Percentiles rank a stretch among this genome's conserved stretches.
Evolutionary conservation across 2,888 invertebrate genomes (phyloP).

Genomic region (Campoplex capitator): DNA sequence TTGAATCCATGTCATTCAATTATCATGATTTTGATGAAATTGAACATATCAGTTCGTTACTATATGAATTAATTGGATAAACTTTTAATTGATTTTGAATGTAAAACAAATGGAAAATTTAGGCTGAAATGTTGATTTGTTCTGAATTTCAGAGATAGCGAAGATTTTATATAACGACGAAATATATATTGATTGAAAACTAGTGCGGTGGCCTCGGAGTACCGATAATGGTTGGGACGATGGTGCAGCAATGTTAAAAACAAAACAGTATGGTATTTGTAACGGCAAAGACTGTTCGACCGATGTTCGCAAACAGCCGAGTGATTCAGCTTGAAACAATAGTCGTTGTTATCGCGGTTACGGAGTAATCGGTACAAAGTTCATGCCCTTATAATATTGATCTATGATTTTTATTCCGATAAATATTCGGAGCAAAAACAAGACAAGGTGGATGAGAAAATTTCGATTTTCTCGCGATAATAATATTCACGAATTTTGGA

Average conservation of each 20-base stretch:
- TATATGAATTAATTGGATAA: not conserved
- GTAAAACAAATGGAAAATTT: not conserved
- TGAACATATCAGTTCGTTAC: not conserved
- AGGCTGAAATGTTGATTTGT: not conserved
- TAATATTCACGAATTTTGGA: not conserved
- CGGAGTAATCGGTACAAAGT: conserved; percentile 10
- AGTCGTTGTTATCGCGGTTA: conserved; percentile 4
- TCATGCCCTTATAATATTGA: not conserved
- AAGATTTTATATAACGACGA: not conserved
- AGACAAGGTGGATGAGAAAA: not conserved
- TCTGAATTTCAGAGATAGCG: not conserved
- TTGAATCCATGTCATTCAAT: not conserved
- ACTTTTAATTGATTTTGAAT: not conserved
- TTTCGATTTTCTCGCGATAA: not conserved
- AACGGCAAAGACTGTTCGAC: conserved; percentile 1
- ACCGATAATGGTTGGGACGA: conserved; percentile 15
- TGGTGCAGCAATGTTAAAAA: conserved; percentile 36
- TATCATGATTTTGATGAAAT: not conserved
- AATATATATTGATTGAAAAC: not conserved
- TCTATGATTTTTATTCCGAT: not conserved
- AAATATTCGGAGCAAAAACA: not conserved
- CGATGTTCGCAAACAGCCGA: conserved; percentile 15
- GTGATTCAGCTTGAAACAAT: conserved; percentile 51
- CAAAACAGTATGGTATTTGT: conserved; percentile 16
- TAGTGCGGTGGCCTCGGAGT: not conserved